Evolutionary conservation across 2,888 invertebrate species (phyloP).

Genomic region (Acrobasis suavella): DNA sequence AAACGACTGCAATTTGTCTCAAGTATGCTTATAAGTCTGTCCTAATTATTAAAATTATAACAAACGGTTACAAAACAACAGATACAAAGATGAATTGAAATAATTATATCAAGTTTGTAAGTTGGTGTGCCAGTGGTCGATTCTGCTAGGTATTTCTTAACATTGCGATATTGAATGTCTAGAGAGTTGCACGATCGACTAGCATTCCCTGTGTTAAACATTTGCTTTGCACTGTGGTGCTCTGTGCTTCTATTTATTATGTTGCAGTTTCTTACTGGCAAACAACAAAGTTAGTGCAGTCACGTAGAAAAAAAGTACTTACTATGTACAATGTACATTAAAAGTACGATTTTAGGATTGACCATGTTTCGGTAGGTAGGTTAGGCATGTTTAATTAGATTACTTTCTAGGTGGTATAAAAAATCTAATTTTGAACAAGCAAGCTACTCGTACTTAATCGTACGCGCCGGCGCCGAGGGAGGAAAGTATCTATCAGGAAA

Average conservation of each 20-base stretch:
- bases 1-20: too few species aligned
- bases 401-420: too few species aligned
- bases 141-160: constrained; percentile 62
- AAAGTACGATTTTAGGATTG: too few species aligned
- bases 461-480: too few species aligned
- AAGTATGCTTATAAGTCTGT: neutral
- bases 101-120: constrained; percentile 46
- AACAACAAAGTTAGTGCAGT: neutral
- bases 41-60: neutral
- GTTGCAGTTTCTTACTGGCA: constrained; percentile 22
- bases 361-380: too few species aligned
- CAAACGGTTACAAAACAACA: neutral
- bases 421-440: too few species aligned
- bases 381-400: too few species aligned
- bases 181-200: constrained; percentile 57
- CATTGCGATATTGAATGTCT: constrained; percentile 66
- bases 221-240: constrained; percentile 40
- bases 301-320: too few species aligned
- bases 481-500: too few species aligned
- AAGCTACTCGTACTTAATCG: too few species aligned
- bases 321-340: too few species aligned
- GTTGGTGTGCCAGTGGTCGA: constrained; percentile 59
- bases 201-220: constrained; percentile 46
- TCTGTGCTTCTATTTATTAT: constrained; percentile 35
- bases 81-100: constrained; percentile 42